Evolutionary conservation across 2,888 invertebrate species (phyloP), one percentile per base, ranked within the genome.

Genomic region (Nowickia ferox): DNA sequence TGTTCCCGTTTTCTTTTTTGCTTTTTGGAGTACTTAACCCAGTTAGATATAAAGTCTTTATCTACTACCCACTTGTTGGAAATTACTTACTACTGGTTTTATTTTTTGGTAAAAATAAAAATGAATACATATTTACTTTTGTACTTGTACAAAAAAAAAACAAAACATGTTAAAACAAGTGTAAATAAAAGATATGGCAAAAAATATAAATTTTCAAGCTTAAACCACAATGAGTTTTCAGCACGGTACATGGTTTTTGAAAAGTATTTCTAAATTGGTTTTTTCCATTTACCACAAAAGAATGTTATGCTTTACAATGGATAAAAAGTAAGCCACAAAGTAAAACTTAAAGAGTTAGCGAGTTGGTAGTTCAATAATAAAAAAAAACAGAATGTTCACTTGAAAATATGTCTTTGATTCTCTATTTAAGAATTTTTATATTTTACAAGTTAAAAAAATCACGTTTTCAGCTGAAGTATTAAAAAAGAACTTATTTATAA

Each of bases 41-140:
- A 80, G 71, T 71, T 80, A 9, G 17, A 46, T 40, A 30, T 30
- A 6, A 6, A 30, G 44, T 55, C 51, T 48, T 61, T 42, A 46
- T 65, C 74, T 79, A 69, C 48, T 51, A 68, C 48, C 61, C 84
- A 84, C 68, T 84, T 78, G 66, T 84, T 74, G 46, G 46, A 78
- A 82, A 71, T 76, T 30, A 30, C 30, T 30, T 57, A 48, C 19
- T 57, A 57, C 53, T 72, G 71, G 44, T 44, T 59, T n/a, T n/a
- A n/a, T n/a, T n/a, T 48, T 77, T 65, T n/a, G 57, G 55, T 76
- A 59, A 51, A 71, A 72, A 51, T 9, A n/a, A 30, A 30, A 30
- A 6, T 6, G 0, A 6, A 30, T 71, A 44, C 42, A 15, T 61
- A 38, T 55, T 69, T 46, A 30, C 22, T 22, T 51, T 57, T 19